Conservation (phyloP, 2,113 vertebrate species). For the Protomyctophum bolini region DNA sequence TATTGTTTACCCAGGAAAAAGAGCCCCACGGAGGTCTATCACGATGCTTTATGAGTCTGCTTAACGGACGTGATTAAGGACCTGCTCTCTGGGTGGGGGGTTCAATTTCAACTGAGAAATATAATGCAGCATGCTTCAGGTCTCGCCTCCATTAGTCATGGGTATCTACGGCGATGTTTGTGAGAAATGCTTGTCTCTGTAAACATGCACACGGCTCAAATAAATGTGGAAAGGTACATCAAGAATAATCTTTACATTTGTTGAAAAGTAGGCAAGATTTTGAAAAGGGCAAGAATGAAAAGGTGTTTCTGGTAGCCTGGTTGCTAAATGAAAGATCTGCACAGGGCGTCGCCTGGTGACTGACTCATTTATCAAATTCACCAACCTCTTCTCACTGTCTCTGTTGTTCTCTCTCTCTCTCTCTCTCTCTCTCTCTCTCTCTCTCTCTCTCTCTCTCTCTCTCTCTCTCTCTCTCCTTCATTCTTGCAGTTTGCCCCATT, state of each 20-base stretch:
- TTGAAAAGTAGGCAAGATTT: not conserved
- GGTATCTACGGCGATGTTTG: not conserved
- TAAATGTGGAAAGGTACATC: slow-evolving; percentile 15
- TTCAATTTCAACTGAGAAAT: slow-evolving; percentile 30
- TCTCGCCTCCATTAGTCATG: slow-evolving; percentile 29
- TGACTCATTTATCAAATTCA: slow-evolving; percentile 25
- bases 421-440: not conserved
- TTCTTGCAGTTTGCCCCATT: not conserved
- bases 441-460: slow-evolving; percentile 1
- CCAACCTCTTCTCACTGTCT: slow-evolving; percentile 7
- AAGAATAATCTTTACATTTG: slow-evolving; percentile 14
- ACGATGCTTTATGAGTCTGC: slow-evolving; percentile 67
- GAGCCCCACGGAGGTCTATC: slow-evolving; percentile 59
- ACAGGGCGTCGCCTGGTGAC: slow-evolving; percentile 10
- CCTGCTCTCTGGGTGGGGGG: slow-evolving; percentile 36
- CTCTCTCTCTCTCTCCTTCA: not conserved
- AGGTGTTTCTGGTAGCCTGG: not conserved
- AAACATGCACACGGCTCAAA: slow-evolving; percentile 41
- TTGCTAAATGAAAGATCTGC: slow-evolving; percentile 29
- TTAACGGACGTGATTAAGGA: slow-evolving; percentile 68
- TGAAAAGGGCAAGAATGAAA: not conserved
- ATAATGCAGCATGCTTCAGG: slow-evolving; percentile 29
- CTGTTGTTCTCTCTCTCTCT: not conserved
- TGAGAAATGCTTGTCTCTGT: slow-evolving; percentile 1
- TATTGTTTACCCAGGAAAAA: slow-evolving; percentile 61